These are phyloP conservation scores for Corynorhinus townsendii DNA, from an alignment of 2,113 vertebrate species.

Conservation along the genomic window DNA sequence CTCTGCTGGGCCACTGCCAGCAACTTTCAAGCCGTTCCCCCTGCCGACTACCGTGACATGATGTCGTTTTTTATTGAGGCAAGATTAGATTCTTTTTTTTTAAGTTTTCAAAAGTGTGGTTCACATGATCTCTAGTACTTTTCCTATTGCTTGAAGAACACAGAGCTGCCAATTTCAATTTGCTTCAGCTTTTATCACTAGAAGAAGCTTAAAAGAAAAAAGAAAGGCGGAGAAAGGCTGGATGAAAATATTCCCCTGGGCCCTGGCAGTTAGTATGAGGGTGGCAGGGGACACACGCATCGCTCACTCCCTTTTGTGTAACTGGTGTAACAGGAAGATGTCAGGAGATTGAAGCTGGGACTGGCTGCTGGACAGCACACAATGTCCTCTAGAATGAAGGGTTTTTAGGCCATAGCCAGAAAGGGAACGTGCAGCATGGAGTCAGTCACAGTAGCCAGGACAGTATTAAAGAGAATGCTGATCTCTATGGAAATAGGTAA, in stretches of 20 bases:
- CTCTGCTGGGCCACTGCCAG: conserved; percentile 89
- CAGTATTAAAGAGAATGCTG: background rate
- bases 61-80: conserved; percentile 81
- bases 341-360: background rate
- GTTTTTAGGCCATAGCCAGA: background rate
- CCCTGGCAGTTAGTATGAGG: background rate
- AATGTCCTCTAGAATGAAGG: background rate
- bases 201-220: conserved; percentile 49
- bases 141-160: conserved; percentile 81
- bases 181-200: conserved; percentile 82
- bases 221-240: background rate
- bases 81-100: conserved; percentile 76
- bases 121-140: conserved; percentile 82
- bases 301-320: background rate
- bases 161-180: conserved; percentile 88
- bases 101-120: conserved; percentile 82
- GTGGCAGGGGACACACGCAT: background rate
- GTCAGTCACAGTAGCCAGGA: background rate
- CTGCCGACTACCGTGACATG: conserved; percentile 79
- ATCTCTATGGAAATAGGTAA: background rate
- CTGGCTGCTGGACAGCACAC: background rate
- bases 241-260: conserved; percentile 20
- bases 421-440: rapidly evolving
- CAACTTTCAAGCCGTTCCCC: conserved; percentile 83
- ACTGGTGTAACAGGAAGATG: background rate